phyloP scores from a whole-genome alignment of 2,797 vertebrate genomes.

The Manis crassicaudata region DNA sequence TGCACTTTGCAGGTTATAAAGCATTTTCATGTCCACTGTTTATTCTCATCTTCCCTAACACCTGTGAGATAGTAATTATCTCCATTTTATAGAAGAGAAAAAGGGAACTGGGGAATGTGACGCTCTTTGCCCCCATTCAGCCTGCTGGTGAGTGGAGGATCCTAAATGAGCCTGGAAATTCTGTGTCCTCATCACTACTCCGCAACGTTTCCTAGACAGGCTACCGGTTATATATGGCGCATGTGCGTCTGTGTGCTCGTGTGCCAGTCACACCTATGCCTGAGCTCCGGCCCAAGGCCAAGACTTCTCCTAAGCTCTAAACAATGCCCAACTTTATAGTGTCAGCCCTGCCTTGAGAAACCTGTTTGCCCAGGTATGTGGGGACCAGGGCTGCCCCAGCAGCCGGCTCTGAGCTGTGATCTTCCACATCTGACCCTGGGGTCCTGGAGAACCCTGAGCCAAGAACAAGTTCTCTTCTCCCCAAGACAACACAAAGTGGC shows the following conservation, averaged over 20 bases:
- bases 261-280: background rate
- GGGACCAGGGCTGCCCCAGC: background rate
- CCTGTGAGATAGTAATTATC: background rate
- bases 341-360: background rate
- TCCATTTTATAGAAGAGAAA: background rate
- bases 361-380: conserved; percentile 32
- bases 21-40: background rate
- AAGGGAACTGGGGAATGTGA: background rate
- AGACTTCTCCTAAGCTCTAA: background rate
- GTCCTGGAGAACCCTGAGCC: background rate
- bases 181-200: background rate
- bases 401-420: background rate
- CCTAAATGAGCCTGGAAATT: background rate
- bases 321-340: background rate
- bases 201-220: background rate
- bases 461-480: background rate
- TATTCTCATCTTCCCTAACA: background rate
- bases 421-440: background rate
- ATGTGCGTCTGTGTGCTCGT: fast-evolving
- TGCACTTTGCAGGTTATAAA: background rate
- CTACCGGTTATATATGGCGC: fast-evolving
- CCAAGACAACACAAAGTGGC: background rate
- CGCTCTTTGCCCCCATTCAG: background rate
- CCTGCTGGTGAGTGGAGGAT: background rate
- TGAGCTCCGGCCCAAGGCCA: background rate